Percentiles rank a stretch among this genome's conserved stretches.
Evolutionary conservation across 2,113 vertebrate species (phyloP).

Genomic region (Eulemur rufifrons): DNA sequence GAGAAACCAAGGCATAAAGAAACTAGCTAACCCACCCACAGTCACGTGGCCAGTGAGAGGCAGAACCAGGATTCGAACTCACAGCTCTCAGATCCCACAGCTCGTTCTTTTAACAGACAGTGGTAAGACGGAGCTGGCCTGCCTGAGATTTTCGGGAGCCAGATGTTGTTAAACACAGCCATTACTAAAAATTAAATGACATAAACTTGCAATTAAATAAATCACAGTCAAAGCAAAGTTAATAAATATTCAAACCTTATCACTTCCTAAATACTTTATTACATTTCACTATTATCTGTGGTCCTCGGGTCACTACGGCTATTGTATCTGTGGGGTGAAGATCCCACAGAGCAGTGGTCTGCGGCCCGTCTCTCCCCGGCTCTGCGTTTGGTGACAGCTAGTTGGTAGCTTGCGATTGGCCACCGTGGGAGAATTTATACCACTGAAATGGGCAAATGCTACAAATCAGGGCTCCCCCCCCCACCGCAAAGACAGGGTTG

Average conservation of each 20-base stretch:
- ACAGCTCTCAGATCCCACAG: not conserved
- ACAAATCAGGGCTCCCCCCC: not conserved
- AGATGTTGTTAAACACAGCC: not conserved
- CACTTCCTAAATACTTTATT: not conserved
- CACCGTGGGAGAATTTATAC: not conserved
- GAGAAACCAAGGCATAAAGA: not conserved
- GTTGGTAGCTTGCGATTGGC: not conserved
- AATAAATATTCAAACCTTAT: not conserved
- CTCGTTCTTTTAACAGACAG: not conserved
- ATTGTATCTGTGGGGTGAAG: fast-evolving
- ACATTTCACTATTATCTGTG: not conserved
- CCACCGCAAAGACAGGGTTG: fast-evolving
- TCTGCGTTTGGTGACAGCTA: not conserved
- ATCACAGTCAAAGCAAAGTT: not conserved
- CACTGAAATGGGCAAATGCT: not conserved
- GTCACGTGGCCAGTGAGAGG: not conserved
- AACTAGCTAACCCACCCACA: not conserved
- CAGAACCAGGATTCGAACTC: not conserved
- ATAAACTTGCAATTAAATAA: not conserved
- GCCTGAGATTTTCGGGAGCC: not conserved
- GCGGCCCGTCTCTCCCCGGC: fast-evolving
- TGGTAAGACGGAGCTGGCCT: fast-evolving
- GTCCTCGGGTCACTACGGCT: not conserved
- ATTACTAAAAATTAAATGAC: not conserved
- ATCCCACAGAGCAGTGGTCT: fast-evolving